phyloP scores from a whole-genome alignment of 92 coral and sea anemone genomes.

The Phymanthus crucifer region DNA sequence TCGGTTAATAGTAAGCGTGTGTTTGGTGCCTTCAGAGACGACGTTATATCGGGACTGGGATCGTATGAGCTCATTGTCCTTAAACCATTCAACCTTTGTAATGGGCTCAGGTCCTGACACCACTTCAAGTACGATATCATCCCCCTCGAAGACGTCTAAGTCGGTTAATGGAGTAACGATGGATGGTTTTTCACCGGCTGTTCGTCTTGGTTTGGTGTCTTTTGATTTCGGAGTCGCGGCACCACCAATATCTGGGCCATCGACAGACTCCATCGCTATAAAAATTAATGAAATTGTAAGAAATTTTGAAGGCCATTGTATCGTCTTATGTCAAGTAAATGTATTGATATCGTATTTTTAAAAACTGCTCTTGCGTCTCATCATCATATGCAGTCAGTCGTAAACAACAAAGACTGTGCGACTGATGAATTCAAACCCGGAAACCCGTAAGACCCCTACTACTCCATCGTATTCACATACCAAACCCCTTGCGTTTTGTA shows the following conservation, averaged over 20 bases:
- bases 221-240: constrained; percentile 44
- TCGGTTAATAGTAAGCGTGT: constrained; percentile 56
- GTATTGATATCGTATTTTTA: too few species aligned
- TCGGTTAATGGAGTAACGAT: constrained; percentile 68
- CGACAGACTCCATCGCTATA: constrained; percentile 48
- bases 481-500: not conserved
- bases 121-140: constrained; percentile 56
- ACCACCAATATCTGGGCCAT: constrained; percentile 22
- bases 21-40: constrained; percentile 43
- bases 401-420: too few species aligned
- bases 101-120: constrained; percentile 72
- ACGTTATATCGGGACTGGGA: constrained; percentile 67
- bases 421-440: too few species aligned
- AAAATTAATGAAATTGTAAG: not conserved
- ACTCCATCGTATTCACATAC: too few species aligned
- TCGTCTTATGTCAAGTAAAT: too few species aligned
- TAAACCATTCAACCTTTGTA: constrained; percentile 94
- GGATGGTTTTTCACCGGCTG: constrained; percentile 73
- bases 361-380: too few species aligned
- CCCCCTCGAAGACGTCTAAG: constrained; percentile 83
- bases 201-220: constrained; percentile 33
- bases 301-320: not conserved
- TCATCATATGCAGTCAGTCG: too few species aligned
- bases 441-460: too few species aligned
- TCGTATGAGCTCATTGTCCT: constrained; percentile 83